Evolutionary conservation across 2,113 vertebrate genomes (phyloP).

Genomic region (Plotosus lineatus): DNA sequence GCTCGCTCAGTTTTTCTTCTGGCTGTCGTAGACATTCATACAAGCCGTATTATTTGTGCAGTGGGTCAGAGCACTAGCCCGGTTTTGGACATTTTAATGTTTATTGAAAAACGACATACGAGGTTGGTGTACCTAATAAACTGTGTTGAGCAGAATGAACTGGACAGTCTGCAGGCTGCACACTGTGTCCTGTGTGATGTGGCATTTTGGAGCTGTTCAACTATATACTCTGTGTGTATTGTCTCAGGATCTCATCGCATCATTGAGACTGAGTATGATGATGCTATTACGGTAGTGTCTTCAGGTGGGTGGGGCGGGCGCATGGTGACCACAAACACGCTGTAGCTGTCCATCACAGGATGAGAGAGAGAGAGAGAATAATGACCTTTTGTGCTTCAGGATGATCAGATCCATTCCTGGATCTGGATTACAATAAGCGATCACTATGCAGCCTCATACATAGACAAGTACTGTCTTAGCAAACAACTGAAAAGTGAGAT

Average conservation of each 20-base stretch:
- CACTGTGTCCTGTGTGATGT: neutral
- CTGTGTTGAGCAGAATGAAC: neutral
- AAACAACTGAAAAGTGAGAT: neutral
- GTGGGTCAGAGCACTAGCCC: neutral
- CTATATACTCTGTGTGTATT: conserved; percentile 54
- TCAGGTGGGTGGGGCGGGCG: conserved; percentile 91
- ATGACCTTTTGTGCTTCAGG: neutral
- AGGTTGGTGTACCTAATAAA: neutral
- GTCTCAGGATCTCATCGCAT: conserved; percentile 95
- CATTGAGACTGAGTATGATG: conserved; percentile 99
- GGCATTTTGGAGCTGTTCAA: conserved; percentile 35
- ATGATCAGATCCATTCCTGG: neutral
- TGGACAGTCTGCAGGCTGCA: conserved; percentile 6
- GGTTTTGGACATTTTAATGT: neutral
- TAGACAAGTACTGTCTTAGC: neutral
- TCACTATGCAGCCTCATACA: neutral
- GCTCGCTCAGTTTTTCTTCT: neutral
- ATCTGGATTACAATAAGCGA: neutral
- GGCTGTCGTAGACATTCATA: neutral
- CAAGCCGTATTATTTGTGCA: neutral
- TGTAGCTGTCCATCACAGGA: conserved; percentile 67
- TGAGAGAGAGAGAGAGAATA: conserved; percentile 60
- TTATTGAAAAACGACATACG: neutral
- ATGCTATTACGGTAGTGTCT: conserved; percentile 93
- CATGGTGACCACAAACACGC: conserved; percentile 72